Evolutionary conservation across 2,888 invertebrate species (phyloP).

Genomic region (Idaea aversata): DNA sequence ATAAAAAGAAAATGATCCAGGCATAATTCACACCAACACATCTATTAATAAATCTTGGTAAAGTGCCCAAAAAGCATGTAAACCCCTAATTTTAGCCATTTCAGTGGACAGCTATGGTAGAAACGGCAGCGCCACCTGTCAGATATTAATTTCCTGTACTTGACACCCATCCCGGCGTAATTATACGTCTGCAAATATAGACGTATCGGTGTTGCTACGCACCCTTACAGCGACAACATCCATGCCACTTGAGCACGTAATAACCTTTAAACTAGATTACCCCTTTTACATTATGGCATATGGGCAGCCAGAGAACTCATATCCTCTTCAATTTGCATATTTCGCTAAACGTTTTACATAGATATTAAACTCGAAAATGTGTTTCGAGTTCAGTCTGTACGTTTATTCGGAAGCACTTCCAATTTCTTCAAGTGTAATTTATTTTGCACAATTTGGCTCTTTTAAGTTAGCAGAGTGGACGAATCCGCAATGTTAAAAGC

Average conservation of each 20-base stretch:
- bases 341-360: neutral
- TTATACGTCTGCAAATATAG: conserved; percentile 55
- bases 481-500: conserved; percentile 31
- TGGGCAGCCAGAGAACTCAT: neutral
- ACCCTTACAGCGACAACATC: conserved; percentile 15
- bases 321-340: neutral
- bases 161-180: conserved; percentile 46
- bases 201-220: conserved; percentile 33
- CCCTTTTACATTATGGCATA: conserved; percentile 3
- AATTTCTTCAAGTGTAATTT: conserved; percentile 6
- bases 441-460: neutral
- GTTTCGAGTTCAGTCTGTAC: neutral
- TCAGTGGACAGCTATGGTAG: conserved; percentile 31
- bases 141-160: conserved; percentile 72
- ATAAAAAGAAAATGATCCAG: neutral
- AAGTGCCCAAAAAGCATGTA: conserved; percentile 11
- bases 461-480: conserved; percentile 13
- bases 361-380: conserved; percentile 6
- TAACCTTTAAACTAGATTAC: conserved; percentile 30
- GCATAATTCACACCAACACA: neutral
- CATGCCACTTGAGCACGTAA: conserved; percentile 35
- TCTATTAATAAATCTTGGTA: neutral
- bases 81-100: conserved; percentile 7
- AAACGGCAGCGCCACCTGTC: conserved; percentile 49
- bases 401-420: neutral